Conservation (phyloP, 2,113 vertebrate species). For the Trichechus manatus region DNA sequence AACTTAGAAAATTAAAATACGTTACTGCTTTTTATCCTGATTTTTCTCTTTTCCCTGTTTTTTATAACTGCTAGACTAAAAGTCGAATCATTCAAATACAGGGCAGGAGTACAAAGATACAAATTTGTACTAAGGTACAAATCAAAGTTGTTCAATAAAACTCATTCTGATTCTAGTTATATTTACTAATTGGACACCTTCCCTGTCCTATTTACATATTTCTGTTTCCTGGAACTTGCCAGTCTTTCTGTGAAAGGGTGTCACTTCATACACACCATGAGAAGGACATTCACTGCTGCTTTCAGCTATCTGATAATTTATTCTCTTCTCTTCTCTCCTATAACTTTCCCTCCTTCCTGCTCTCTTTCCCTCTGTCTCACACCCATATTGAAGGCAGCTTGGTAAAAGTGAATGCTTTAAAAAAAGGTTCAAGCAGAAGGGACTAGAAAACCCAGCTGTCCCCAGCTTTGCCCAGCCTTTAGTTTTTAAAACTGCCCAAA, state of each 20-base stretch:
- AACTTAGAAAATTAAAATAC: conserved; percentile 9
- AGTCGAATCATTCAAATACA: conserved; percentile 26
- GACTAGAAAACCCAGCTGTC: not conserved
- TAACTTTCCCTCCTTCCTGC: not conserved
- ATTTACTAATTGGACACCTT: not conserved
- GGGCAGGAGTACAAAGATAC: not conserved
- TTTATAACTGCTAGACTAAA: not conserved
- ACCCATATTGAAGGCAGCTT: not conserved
- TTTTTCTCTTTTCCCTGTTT: not conserved
- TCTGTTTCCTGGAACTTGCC: not conserved
- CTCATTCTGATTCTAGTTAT: not conserved
- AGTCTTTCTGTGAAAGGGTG: not conserved
- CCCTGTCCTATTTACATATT: not conserved
- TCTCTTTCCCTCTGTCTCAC: not conserved
- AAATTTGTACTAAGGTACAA: not conserved
- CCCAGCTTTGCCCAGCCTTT: not conserved
- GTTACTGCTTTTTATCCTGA: not conserved
- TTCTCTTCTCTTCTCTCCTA: too few species aligned
- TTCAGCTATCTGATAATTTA: not conserved
- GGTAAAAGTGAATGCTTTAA: not conserved
- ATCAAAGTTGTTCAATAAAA: not conserved
- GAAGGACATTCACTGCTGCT: not conserved
- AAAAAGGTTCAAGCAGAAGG: not conserved
- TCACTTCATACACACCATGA: not conserved
- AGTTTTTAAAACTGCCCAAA: conserved; percentile 18